Percentiles rank a stretch among this genome's conserved stretches.
phyloP scores from a whole-genome alignment of 2,113 vertebrate genomes.

The Calyptommatus sinebrachiatus region DNA sequence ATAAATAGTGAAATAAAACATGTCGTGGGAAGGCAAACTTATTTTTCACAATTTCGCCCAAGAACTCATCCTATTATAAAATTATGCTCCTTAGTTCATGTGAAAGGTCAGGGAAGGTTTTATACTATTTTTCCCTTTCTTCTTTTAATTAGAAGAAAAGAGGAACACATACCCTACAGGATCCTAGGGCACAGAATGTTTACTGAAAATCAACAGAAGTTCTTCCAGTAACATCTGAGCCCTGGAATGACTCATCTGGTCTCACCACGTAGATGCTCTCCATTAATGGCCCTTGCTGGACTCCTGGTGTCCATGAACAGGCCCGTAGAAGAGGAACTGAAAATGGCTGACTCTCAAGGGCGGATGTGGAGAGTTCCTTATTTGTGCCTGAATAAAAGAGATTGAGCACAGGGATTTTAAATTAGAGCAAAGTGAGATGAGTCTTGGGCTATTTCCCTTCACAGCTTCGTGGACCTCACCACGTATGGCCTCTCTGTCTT shows the following conservation, averaged over 20 bases:
- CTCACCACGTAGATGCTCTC: slow-evolving; percentile 25
- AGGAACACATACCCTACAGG: neutral
- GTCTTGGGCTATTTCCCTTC: neutral
- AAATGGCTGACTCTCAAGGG: slow-evolving; percentile 67
- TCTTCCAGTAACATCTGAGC: slow-evolving; percentile 55
- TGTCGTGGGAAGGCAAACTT: no score
- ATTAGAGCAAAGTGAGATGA: accelerated
- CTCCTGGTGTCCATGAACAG: slow-evolving; percentile 4
- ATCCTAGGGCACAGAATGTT: slow-evolving; percentile 34
- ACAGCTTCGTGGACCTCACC: no score
- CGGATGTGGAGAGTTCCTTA: slow-evolving; percentile 53
- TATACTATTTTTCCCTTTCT: no score
- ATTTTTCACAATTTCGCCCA: neutral
- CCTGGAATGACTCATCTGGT: slow-evolving; percentile 44
- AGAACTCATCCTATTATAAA: neutral
- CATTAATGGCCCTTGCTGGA: neutral
- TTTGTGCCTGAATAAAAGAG: slow-evolving; percentile 51
- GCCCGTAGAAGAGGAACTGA: slow-evolving; percentile 61
- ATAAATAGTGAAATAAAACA: no score
- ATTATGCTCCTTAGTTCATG: neutral
- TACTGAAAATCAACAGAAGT: slow-evolving; percentile 45
- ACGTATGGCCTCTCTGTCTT: no score
- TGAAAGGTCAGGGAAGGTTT: neutral
- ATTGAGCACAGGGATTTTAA: slow-evolving; percentile 30
- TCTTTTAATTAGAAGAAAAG: slow-evolving; percentile 4